Conservation (phyloP, 1,140 invertebrate genomes). For the Sitobion miscanthi region DNA sequence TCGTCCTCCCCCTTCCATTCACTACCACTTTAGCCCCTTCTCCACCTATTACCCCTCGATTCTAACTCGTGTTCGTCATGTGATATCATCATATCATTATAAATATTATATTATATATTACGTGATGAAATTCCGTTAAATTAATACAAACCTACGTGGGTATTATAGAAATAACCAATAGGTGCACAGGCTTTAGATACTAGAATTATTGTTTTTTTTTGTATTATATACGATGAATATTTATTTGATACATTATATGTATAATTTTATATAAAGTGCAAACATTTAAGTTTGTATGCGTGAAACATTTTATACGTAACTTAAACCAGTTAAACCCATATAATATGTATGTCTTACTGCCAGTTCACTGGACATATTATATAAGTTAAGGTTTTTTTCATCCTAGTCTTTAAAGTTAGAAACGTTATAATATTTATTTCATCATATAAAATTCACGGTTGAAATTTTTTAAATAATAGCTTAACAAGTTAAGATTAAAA, state of each 20-base stretch:
- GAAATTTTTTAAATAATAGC: background rate
- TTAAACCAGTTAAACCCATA: background rate
- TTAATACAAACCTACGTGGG: background rate
- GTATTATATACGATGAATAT: background rate
- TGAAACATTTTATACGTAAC: background rate
- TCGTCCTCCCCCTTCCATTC: background rate
- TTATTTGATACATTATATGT: background rate
- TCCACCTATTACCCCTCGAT: background rate
- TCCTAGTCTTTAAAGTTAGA: background rate
- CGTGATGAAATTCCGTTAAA: background rate
- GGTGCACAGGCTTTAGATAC: background rate
- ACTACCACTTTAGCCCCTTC: slow-evolving; percentile 10
- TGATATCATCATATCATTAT: background rate
- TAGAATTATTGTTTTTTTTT: background rate
- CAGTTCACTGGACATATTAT: background rate
- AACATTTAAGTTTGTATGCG: background rate
- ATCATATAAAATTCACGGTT: background rate
- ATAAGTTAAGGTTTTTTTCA: background rate
- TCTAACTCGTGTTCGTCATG: slow-evolving; percentile 23
- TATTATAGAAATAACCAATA: background rate
- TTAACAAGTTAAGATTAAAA: background rate
- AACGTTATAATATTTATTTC: background rate
- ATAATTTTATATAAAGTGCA: background rate
- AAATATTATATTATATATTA: background rate
- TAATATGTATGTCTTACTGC: background rate